Base-by-base conservation (phyloP, 1,140 invertebrate species). In the Drosophila hydei region DNA sequence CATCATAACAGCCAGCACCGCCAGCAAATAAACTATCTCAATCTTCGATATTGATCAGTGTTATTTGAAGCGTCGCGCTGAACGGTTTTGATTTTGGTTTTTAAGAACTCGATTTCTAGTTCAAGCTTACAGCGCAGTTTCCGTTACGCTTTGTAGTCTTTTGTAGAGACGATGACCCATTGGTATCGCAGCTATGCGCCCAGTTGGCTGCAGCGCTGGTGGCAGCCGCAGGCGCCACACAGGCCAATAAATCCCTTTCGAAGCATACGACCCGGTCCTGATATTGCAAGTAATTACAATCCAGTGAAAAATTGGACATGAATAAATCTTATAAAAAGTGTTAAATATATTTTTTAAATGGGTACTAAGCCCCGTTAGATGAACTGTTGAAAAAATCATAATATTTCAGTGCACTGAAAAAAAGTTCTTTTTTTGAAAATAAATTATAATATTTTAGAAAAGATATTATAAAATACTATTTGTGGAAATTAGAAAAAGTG, bases 181-280 rank as follows among this genome's bases (percentile, higher is more conserved):
- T 91, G 85, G 89, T 91, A 91, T 75, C 61, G 81, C n/a, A 77
- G 55, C 36, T 90, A 90, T 62, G 63, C 90, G 9, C 89, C 89
- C 36, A 65, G 58, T 40, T 91, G 89, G 89, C 19, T 88, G 12
- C 79, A 91, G 54, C 81, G 85, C 36, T 91, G 74, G 72, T 79
- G 69, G 83, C 70, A 69, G 3, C 80, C 74, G 2, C 25, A 56
- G 3, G 79, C 55, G 6, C 84, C 54, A 9, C 6, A 59, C 5
- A 65, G 72, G 14, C 73, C 72, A 12, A 40, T 91, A 9, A 91
- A 88, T 85, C 89, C 89, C 19, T 91, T 75, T 54, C 81, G 81
- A 8, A 90, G 55, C 27, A 84, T 69, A 27, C 76, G 89, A 9
- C 89, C 89, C 5, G 74, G 50, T 19, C 85, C 89, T 3, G 79